Percentiles rank a stretch among this genome's conserved stretches.
Conservation (phyloP, 2,113 vertebrate species). For the Siniperca chuatsi region DNA sequence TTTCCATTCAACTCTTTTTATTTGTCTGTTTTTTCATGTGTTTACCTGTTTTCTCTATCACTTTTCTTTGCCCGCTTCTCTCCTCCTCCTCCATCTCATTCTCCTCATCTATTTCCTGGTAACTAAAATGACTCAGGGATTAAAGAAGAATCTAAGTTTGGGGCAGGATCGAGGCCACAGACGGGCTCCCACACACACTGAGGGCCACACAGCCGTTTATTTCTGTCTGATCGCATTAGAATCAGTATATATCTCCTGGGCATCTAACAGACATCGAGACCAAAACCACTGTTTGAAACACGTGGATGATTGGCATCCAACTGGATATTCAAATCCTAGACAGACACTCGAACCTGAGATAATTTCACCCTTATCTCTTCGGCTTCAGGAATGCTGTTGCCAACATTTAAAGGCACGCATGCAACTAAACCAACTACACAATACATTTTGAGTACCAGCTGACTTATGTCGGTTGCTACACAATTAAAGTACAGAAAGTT, state of each 20-base stretch:
- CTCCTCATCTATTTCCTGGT: background rate
- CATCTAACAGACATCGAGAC: background rate
- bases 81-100: background rate
- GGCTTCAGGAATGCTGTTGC: background rate
- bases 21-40: background rate
- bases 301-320: background rate
- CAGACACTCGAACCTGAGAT: background rate
- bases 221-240: slow-evolving; percentile 40
- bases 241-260: background rate
- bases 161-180: slow-evolving; percentile 8
- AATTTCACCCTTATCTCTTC: background rate
- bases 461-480: background rate
- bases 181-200: background rate
- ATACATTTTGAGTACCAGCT: background rate
- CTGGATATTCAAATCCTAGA: background rate
- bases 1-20: background rate
- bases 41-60: background rate
- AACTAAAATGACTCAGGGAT: background rate
- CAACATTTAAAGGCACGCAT: background rate
- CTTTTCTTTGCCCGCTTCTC: background rate
- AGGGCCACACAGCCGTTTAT: background rate
- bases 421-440: background rate
- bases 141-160: slow-evolving; percentile 21
- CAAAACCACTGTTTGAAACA: background rate
- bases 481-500: background rate